These are phyloP conservation scores for Microplitis mediator DNA, from an alignment of 1,140 invertebrate genomes.

Conservation along the genomic window DNA sequence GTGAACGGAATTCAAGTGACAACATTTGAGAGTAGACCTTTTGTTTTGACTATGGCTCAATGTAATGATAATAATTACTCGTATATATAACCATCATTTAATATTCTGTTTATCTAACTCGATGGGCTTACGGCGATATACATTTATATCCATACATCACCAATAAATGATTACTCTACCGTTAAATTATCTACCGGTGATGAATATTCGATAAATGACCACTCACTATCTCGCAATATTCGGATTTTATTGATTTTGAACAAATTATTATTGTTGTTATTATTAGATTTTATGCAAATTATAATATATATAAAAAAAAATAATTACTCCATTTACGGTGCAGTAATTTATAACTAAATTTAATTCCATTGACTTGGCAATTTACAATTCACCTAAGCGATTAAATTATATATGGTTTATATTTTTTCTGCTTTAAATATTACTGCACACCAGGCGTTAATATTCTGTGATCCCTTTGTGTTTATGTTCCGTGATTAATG, in stretches of 20 bases:
- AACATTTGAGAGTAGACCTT: background rate
- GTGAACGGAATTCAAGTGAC: background rate
- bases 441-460: too few relatives aligned
- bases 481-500: too few relatives aligned
- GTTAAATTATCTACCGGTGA: background rate
- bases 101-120: background rate
- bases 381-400: too few relatives aligned
- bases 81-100: background rate
- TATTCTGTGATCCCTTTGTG: too few relatives aligned
- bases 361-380: too few relatives aligned
- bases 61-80: constrained; percentile 3
- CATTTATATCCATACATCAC: too few relatives aligned
- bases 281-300: too few relatives aligned
- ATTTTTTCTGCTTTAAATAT: too few relatives aligned
- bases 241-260: background rate
- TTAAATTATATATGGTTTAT: too few relatives aligned
- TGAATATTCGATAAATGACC: background rate
- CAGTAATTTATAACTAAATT: too few relatives aligned
- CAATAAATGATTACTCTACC: constrained; percentile 1
- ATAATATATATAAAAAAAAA: too few relatives aligned
- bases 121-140: background rate
- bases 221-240: background rate
- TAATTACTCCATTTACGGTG: too few relatives aligned
- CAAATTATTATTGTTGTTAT: background rate
- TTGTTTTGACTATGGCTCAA: background rate